A percentile compares a stretch with the other conserved stretches of the same genome.
phyloP scores from a whole-genome alignment of 2,888 invertebrate species.

The Eucera pruinosa region DNA sequence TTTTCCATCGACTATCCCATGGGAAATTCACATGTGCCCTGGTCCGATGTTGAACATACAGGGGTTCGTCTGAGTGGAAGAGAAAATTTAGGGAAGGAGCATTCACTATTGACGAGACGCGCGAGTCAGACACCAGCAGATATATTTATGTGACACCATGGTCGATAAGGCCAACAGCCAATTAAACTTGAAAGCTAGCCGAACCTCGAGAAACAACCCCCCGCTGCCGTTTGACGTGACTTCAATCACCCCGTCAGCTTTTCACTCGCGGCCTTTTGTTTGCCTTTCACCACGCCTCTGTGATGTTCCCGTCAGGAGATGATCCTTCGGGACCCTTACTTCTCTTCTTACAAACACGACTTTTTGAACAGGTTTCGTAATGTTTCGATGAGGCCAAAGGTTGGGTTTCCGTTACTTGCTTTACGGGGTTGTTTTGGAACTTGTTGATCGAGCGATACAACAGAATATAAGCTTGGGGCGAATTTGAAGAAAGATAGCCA shows the following conservation, averaged over 20 bases:
- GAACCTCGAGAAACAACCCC: conserved; percentile 65
- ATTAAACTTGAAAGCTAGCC: conserved; percentile 75
- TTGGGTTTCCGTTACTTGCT: not conserved
- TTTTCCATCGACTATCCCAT: conserved; percentile 52
- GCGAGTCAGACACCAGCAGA: conserved; percentile 42
- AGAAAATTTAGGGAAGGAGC: too few relatives aligned
- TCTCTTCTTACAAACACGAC: conserved; percentile 2
- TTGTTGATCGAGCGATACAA: too few relatives aligned
- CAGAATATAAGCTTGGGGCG: too few relatives aligned
- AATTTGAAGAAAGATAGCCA: too few relatives aligned
- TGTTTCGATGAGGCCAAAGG: not conserved
- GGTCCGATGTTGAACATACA: too few relatives aligned
- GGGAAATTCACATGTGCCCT: conserved; percentile 45
- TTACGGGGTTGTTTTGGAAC: not conserved
- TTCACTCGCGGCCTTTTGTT: conserved; percentile 47
- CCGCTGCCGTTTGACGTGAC: conserved; percentile 66
- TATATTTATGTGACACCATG: conserved; percentile 77
- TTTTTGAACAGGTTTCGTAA: not conserved
- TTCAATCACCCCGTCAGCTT: conserved; percentile 48
- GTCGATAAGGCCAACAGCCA: conserved; percentile 72
- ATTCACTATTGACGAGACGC: conserved; percentile 24
- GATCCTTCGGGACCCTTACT: conserved; percentile 6
- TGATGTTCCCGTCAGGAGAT: conserved; percentile 26
- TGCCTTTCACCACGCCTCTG: conserved; percentile 54
- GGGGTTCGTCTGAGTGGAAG: too few relatives aligned